Evolutionary conservation across 2,888 invertebrate species (phyloP), one percentile per base, ranked within the genome.

Genomic region (Archips crataeganus): DNA sequence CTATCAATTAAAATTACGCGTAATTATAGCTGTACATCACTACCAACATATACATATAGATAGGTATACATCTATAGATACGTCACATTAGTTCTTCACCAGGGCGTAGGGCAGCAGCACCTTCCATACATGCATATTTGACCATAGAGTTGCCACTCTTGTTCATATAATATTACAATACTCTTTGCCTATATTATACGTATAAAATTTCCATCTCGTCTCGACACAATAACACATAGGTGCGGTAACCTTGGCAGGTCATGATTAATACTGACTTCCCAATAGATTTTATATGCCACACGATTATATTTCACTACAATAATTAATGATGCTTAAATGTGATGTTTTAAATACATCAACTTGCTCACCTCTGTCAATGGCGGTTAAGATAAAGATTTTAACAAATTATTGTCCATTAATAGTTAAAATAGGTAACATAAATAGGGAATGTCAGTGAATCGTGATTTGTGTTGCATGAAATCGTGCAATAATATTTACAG

Each of bases 241-340:
- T 54, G 70, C 15, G 64, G 64, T 32, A 60, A 36, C 74, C 74
- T 74, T 74, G 74, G 23, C 54, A 34, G 45, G 65, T 74, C 74
- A 70, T 74, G 74, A 74, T 74, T 68, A 67, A 67, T 42, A 57
- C 61, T 34, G 60, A 74, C 74, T 74, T 74, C 74, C 70, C 74
- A 74, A 74, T 74, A 70, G 23, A 60, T 69, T 69, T 47, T 70
- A 65, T 70, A 74, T 74, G 60, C 69, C 74, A 67, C 57, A 70
- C 69, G 73, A 73, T 51, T 74, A 64, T 63, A 65, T 70, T 74
- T 70, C 42, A 65, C 51, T 70, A 64, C 65, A 70, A 69, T 74
- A 69, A 74, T 74, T 69, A 74, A 74, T 74, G 70, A 70, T 70
- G 65, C 60, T 74, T 60, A 74, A 70, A 74, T 45, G 61, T 15